Percentiles rank a stretch among this genome's conserved stretches.
These are phyloP conservation scores for Pagetopsis macropterus DNA, from an alignment of 2,797 vertebrate genomes.

Conservation along the genomic window DNA sequence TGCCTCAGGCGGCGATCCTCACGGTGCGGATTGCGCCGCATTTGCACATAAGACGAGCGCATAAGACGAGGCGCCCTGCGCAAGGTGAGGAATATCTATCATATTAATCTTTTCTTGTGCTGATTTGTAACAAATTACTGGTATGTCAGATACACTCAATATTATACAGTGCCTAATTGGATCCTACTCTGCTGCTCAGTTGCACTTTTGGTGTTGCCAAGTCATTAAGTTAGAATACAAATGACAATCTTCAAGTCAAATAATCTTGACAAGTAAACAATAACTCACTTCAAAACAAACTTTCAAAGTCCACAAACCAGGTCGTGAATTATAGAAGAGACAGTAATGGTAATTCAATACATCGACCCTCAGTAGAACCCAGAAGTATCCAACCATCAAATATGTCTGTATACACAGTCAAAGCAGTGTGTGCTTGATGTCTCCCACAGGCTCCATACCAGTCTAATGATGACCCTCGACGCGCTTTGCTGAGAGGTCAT, in stretches of 20 bases:
- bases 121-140: too few relatives aligned
- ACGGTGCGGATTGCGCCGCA: too few relatives aligned
- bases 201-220: too few relatives aligned
- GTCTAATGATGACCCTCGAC: constrained; percentile 58
- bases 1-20: too few relatives aligned
- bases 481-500: constrained; percentile 37
- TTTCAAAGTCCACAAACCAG: background rate
- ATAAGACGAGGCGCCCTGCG: too few relatives aligned
- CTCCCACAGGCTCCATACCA: constrained; percentile 36
- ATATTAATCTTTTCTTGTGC: too few relatives aligned
- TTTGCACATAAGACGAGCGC: too few relatives aligned
- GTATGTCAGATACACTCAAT: too few relatives aligned
- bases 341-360: background rate
- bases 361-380: constrained; percentile 14
- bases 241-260: background rate
- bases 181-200: too few relatives aligned
- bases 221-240: background rate
- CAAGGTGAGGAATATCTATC: too few relatives aligned
- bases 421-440: background rate
- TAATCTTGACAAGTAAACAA: constrained; percentile 1
- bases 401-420: background rate
- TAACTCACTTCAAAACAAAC: background rate
- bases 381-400: constrained; percentile 1
- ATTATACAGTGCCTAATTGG: too few relatives aligned
- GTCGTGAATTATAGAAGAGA: background rate